Evolutionary conservation across 2,888 invertebrate species (phyloP).

Genomic region (Anorthoa munda): DNA sequence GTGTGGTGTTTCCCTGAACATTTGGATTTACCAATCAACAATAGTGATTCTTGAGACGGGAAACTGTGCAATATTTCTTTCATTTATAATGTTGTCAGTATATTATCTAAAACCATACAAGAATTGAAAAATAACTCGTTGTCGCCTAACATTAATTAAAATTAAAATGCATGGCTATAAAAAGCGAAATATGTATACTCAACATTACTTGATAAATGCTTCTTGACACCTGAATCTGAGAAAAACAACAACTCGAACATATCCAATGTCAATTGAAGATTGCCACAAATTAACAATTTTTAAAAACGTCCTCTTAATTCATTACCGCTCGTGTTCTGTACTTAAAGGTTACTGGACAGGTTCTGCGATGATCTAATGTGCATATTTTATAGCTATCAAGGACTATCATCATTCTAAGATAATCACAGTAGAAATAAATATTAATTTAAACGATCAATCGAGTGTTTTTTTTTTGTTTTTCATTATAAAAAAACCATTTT

Average conservation of each 20-base stretch:
- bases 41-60: slow-evolving; percentile 8
- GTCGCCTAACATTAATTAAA: not conserved
- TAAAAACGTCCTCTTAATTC: slow-evolving; percentile 62
- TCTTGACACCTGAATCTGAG: not conserved
- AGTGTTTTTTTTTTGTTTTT: slow-evolving; percentile 14
- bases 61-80: slow-evolving; percentile 14
- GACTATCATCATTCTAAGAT: slow-evolving; percentile 64
- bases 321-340: slow-evolving; percentile 65
- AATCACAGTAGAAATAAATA: slow-evolving; percentile 46
- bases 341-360: slow-evolving; percentile 81
- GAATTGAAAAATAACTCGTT: slow-evolving; percentile 10
- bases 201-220: not conserved
- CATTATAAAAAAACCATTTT: slow-evolving; percentile 23
- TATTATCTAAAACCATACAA: slow-evolving; percentile 18
- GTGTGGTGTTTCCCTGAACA: not conserved
- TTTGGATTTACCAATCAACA: slow-evolving; percentile 14
- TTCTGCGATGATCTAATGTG: slow-evolving; percentile 86
- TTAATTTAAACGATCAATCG: slow-evolving; percentile 23
- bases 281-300: slow-evolving; percentile 7
- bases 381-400: slow-evolving; percentile 82
- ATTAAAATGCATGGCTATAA: slow-evolving; percentile 7
- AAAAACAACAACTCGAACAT: not conserved
- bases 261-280: not conserved
- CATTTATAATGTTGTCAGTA: not conserved
- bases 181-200: not conserved